A percentile compares a stretch with the other conserved stretches of the same genome.
These are phyloP conservation scores for Pseudolycoriella hygida DNA, from an alignment of 2,888 invertebrate genomes.

Conservation along the genomic window DNA sequence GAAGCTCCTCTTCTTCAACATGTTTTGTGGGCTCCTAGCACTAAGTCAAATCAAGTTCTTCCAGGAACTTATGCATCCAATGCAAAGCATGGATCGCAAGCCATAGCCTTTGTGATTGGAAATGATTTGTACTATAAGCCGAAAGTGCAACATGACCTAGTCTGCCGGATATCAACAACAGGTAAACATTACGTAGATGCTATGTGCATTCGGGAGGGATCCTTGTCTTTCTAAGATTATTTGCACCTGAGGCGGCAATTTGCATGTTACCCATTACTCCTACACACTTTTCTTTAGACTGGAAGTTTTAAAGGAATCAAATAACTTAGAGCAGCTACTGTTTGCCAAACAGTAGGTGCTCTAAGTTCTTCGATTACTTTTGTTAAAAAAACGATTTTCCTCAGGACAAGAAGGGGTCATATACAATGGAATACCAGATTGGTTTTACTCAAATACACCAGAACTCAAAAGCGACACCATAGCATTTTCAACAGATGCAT, in stretches of 20 bases:
- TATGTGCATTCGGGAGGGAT: too few species aligned
- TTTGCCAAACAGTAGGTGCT: too few species aligned
- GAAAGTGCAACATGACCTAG: slow-evolving; percentile 46
- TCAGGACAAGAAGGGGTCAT: slow-evolving; percentile 34
- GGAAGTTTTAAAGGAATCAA: too few species aligned
- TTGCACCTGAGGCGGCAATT: too few species aligned
- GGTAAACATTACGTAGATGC: too few species aligned
- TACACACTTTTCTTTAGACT: too few species aligned
- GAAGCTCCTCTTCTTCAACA: slow-evolving; percentile 53
- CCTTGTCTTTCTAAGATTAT: neutral
- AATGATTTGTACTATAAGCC: slow-evolving; percentile 79
- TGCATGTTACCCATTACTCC: neutral
- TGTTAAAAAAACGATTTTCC: too few species aligned
- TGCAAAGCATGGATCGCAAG: slow-evolving; percentile 19
- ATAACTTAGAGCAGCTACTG: too few species aligned
- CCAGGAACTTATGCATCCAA: slow-evolving; percentile 8
- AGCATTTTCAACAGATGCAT: slow-evolving; percentile 70
- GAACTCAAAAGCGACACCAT: slow-evolving; percentile 59
- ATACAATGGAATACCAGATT: slow-evolving; percentile 77
- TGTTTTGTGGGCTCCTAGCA: slow-evolving; percentile 52
- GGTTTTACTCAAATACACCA: slow-evolving; percentile 64
- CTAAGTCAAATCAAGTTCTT: neutral
- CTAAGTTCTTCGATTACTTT: too few species aligned
- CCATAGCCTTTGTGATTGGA: slow-evolving; percentile 58
- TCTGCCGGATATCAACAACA: slow-evolving; percentile 54